Base-by-base conservation (phyloP, 2,113 vertebrate species). In the Semnornis frantzii region DNA sequence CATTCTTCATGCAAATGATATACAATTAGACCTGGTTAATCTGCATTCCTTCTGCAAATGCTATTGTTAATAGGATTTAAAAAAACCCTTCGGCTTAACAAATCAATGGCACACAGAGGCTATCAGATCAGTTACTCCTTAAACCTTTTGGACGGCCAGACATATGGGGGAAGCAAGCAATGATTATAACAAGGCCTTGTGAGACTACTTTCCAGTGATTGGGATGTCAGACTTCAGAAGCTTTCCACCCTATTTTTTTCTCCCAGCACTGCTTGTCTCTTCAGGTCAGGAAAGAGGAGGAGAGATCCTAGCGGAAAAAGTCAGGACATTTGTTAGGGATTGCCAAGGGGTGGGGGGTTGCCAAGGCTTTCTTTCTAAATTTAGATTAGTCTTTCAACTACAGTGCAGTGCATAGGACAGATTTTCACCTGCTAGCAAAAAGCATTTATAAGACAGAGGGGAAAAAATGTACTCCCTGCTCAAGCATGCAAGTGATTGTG, bases 1-100 rank as follows among this genome's bases (percentile, higher is more conserved):
- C 92, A 95, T 95, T 97, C 95, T 95, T 96, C 96, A 96, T 96
- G 96, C 94, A 97, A 97, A 97, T 96, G 94, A 96, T 95, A 96
- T 97, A 95, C 96, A 97, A 97, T 96, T 96, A 96, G 95, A 96
- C 94, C 90, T 90, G 78, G 95, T 91, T 97, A 96, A 96, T 97
- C 96, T 97, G 96, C 96, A 96, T 96, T 94, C 95, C 92, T 94
- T 95, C 96, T 94, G 86, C 93, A 96, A 95, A 95, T 50, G 76
- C 95, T 82, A 95, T 97, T 96, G 95, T 96, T 95, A 95, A 96
- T 91, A 93, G 96, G 96, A 96, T 96, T 97, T 33, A 73, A 91
- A 93, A 93, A 86, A 81, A 48, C 0, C 39, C 90, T 92, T 70
- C 90, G 87, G 91, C 93, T 96, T 95, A 95, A 94, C 91, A 97